Evolutionary conservation across 1,140 invertebrate species (phyloP).

Genomic region (Leguminivora glycinivorella): DNA sequence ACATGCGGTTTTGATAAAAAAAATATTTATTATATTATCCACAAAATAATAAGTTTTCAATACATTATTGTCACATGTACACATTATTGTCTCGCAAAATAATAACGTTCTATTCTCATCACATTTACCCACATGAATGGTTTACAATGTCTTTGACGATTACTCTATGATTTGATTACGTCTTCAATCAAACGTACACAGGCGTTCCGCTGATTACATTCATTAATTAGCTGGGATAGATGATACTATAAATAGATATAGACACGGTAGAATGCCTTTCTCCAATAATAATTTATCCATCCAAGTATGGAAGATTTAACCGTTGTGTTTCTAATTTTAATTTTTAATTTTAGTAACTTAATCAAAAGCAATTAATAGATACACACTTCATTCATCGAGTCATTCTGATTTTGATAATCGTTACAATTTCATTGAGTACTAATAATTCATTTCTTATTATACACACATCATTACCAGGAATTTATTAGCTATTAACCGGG

Average conservation of each 20-base stretch:
- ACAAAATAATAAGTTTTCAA: not conserved
- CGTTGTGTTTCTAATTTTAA: no score
- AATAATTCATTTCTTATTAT: no score
- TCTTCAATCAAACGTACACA: not conserved
- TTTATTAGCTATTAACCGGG: no score
- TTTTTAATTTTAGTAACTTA: no score
- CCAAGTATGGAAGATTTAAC: no score
- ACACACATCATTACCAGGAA: no score
- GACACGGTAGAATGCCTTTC: not conserved
- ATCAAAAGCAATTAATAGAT: no score
- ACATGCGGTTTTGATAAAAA: not conserved
- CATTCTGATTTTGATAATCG: no score
- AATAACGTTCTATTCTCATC: not conserved
- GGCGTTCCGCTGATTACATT: not conserved
- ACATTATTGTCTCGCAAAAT: not conserved
- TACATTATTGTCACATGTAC: not conserved
- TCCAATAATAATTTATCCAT: not conserved
- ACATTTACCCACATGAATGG: not conserved
- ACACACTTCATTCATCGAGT: no score
- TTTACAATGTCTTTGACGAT: conserved; percentile 1
- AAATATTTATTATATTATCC: not conserved
- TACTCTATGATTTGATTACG: not conserved
- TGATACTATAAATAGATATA: not conserved
- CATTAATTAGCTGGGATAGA: not conserved
- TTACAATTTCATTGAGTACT: no score